Percentiles rank a stretch among this genome's conserved stretches.
These are phyloP conservation scores for Leuciscus idus DNA, from an alignment of 2,113 vertebrate genomes.

Conservation along the genomic window DNA sequence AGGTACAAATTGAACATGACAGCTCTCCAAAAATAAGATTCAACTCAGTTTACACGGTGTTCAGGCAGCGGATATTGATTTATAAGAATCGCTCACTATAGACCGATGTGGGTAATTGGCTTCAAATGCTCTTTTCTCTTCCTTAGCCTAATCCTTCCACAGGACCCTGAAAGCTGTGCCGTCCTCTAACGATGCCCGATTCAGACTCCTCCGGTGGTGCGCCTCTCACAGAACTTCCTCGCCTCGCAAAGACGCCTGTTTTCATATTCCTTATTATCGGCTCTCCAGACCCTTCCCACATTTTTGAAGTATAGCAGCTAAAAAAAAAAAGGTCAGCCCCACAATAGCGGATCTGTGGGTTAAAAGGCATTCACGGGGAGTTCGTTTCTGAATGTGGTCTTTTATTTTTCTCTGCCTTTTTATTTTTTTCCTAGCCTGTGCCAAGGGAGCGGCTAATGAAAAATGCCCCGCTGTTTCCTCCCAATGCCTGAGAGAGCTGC, in stretches of 20 bases:
- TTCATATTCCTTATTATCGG: constrained; percentile 48
- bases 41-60: constrained; percentile 40
- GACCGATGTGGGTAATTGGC: constrained; percentile 35
- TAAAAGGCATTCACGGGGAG: constrained; percentile 40
- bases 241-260: constrained; percentile 10
- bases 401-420: constrained; percentile 18
- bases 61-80: constrained; percentile 46
- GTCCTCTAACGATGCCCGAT: constrained; percentile 42
- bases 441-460: constrained; percentile 38
- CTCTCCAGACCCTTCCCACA: neutral
- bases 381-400: constrained; percentile 11
- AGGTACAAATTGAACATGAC: constrained; percentile 33
- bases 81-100: constrained; percentile 13
- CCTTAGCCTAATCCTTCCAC: constrained; percentile 31
- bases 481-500: constrained; percentile 24
- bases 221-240: constrained; percentile 13
- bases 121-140: constrained; percentile 41
- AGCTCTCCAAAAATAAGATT: constrained; percentile 39
- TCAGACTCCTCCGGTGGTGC: constrained; percentile 18
- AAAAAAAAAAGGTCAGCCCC: constrained; percentile 46
- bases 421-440: neutral
- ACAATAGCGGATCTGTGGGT: constrained; percentile 30
- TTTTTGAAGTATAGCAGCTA: constrained; percentile 40
- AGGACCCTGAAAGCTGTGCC: constrained; percentile 29
- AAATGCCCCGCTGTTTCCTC: constrained; percentile 38